phyloP scores from a whole-genome alignment of 2,797 vertebrate species.

The Melanogrammus aeglefinus region DNA sequence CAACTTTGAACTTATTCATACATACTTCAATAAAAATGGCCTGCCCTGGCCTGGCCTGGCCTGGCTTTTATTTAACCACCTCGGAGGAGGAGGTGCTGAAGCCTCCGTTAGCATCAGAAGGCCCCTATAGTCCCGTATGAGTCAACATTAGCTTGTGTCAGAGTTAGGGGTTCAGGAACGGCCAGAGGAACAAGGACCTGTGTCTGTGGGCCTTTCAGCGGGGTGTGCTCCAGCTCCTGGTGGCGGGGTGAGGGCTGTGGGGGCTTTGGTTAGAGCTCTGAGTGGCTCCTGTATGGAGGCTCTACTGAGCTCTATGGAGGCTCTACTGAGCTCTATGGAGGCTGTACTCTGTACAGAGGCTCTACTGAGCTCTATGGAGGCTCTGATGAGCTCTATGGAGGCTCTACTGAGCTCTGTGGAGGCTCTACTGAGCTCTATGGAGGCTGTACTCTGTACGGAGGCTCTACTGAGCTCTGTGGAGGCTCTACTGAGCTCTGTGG shows the following conservation, averaged over 20 bases:
- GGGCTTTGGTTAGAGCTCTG: conserved; percentile 34
- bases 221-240: conserved; percentile 29
- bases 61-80: too few species aligned
- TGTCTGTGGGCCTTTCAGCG: conserved; percentile 27
- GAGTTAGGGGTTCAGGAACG: conserved; percentile 56
- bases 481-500: too few species aligned
- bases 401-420: too few species aligned
- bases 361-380: too few species aligned
- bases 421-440: too few species aligned
- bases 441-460: too few species aligned
- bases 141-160: conserved; percentile 76
- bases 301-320: not conserved
- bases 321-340: too few species aligned
- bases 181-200: conserved; percentile 45
- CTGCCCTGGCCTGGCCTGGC: too few species aligned
- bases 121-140: conserved; percentile 68
- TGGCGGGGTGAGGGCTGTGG: conserved; percentile 35
- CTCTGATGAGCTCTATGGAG: not conserved
- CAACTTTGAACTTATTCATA: too few species aligned
- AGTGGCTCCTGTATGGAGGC: conserved; percentile 7
- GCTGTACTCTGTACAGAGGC: too few species aligned
- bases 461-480: too few species aligned
- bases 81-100: conserved; percentile 69
- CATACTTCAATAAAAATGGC: conserved; percentile 20
- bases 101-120: conserved; percentile 74